Evolutionary conservation across 2,888 invertebrate species (phyloP), one percentile per base, ranked within the genome.

Genomic region (Spialia ferax): DNA sequence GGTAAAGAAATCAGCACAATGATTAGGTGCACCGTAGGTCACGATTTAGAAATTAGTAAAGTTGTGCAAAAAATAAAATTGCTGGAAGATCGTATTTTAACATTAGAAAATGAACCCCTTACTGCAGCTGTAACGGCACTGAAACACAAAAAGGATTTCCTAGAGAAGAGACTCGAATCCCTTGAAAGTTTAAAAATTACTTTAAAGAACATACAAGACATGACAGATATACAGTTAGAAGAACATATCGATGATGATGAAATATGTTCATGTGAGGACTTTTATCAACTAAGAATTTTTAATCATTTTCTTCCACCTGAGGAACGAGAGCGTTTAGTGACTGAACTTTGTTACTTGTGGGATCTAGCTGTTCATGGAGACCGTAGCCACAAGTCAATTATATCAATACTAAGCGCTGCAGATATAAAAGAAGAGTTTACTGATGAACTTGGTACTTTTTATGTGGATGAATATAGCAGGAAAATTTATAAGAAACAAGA

Each of bases 311-410:
- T 93, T 26, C 90, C 91, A 18, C 26, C 73, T 18, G 82, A 81
- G 70, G 83, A 87, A 68, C 85, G 93, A 29, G 88, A 92, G 73
- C 84, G 77, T 20, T 81, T 93, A 67, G 79, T 92, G 5, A 88
- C 91, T n/a, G 86, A 91, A 70, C 74, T 93, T 56, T 93, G 93
- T 71, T 79, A 77, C 73, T 73, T 88, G 68, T 93, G 93, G 93
- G 87, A 92, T 71, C 68, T 82, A 45, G 91, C 91, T 22, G 74
- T 93, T 66, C 85, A 82, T 74, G 91, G 91, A 35, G 84, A 87
- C 52, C 79, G 76, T 38, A 85, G 83, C 71, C 83, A 80, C 52
- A 88, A 88, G 69, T 93, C 93, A 15, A 81, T 91, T 10, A 87
- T 93, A 71, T 91, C 93, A 20, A 93, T 93, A 70, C 77, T 91